Conservation (phyloP, 1,140 invertebrate genomes). For the Diuraphis noxia region DNA sequence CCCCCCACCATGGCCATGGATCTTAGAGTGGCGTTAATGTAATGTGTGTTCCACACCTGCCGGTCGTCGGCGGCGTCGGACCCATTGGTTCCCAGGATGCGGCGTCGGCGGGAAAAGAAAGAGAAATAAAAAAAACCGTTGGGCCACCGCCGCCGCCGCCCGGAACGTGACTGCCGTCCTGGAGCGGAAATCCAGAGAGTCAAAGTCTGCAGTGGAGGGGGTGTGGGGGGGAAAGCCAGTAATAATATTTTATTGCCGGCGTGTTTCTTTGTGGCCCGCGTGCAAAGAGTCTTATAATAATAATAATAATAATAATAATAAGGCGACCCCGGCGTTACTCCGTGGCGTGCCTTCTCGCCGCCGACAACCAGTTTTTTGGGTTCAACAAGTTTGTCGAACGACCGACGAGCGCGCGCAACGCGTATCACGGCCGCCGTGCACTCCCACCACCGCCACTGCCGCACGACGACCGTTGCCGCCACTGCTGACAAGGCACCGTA, state of each 20-base stretch:
- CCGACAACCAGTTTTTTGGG: constrained; percentile 49
- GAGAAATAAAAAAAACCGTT: constrained; percentile 28
- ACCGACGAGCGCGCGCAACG: background rate
- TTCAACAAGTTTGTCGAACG: constrained; percentile 45
- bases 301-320: constrained; percentile 36
- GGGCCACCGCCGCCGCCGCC: background rate
- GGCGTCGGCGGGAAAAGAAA: background rate
- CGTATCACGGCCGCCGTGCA: background rate
- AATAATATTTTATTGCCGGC: constrained; percentile 15
- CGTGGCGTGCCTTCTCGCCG: constrained; percentile 32
- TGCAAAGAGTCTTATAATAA: background rate
- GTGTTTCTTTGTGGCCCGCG: background rate
- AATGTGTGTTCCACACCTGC: constrained; percentile 30
- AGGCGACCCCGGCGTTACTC: constrained; percentile 1
- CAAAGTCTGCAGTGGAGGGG: background rate
- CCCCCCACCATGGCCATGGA: background rate
- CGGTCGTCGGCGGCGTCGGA: background rate
- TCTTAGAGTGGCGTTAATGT: background rate
- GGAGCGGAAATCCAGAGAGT: background rate
- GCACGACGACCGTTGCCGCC: constrained; percentile 7
- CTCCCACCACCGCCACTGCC: background rate
- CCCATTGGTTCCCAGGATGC: constrained; percentile 48
- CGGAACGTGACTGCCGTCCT: background rate
- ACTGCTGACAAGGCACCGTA: background rate
- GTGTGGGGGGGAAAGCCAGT: background rate